Percentiles rank a stretch among this genome's conserved stretches.
These are phyloP conservation scores for Orthonevra nobilis DNA, from an alignment of 2,888 invertebrate genomes.

Conservation along the genomic window DNA sequence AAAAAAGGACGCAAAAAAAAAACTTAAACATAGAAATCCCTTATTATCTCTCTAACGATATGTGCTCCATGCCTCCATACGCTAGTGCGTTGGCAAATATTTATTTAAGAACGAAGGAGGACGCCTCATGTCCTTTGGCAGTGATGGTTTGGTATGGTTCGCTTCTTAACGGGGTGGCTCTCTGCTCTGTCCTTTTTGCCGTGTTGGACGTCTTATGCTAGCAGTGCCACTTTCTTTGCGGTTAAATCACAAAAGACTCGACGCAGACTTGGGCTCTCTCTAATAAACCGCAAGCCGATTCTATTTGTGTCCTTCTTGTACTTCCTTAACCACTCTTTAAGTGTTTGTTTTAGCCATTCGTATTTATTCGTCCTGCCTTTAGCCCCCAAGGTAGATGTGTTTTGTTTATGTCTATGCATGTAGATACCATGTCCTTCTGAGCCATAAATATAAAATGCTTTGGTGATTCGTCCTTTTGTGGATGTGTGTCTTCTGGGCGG, in stretches of 20 bases:
- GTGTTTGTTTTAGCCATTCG: conserved; percentile 72
- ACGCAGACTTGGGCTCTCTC: conserved; percentile 66
- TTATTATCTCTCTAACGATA: conserved; percentile 71
- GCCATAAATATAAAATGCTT: conserved; percentile 66
- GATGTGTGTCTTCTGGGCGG: conserved; percentile 36
- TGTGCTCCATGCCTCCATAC: conserved; percentile 67
- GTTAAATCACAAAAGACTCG: conserved; percentile 67
- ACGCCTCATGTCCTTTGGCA: no score
- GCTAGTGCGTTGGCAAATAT: conserved; percentile 70
- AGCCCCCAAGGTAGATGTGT: conserved; percentile 55
- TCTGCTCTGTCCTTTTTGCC: no score
- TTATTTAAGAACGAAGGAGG: conserved; percentile 67
- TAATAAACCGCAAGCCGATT: conserved; percentile 72
- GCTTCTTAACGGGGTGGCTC: no score
- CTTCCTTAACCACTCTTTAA: conserved; percentile 71
- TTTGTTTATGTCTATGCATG: conserved; percentile 11
- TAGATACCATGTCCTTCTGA: conserved; percentile 22
- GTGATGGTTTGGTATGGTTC: no score
- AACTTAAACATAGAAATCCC: conserved; percentile 70
- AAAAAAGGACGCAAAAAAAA: conserved; percentile 25
- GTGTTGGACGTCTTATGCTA: conserved; percentile 53
- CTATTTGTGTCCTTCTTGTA: conserved; percentile 70
- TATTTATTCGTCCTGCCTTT: conserved; percentile 63
- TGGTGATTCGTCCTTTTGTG: conserved; percentile 51
- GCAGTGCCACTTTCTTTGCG: conserved; percentile 52